Conservation (phyloP, 2,797 vertebrate genomes). For the Podarcis siculus region DNA sequence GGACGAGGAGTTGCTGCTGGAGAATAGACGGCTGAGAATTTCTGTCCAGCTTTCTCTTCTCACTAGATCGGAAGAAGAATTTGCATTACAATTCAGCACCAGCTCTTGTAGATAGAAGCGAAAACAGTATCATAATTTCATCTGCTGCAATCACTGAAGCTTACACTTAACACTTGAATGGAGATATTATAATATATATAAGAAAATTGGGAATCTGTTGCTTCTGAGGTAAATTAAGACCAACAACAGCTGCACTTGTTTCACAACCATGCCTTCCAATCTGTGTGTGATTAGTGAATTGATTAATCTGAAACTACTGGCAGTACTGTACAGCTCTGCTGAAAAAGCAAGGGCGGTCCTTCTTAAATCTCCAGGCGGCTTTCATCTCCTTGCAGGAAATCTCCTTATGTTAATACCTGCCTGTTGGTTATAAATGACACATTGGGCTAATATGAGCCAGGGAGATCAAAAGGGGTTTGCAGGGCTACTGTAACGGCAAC, state of each 20-base stretch:
- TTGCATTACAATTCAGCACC: not conserved
- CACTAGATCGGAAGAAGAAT: not conserved
- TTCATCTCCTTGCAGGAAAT: constrained; percentile 2
- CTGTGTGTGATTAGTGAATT: constrained; percentile 12
- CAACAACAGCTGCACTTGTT: not conserved
- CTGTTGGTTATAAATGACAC: not conserved
- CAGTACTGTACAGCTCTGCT: not conserved
- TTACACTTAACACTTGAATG: not conserved
- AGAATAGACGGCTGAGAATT: not conserved
- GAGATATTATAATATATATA: not conserved
- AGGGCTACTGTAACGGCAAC: not conserved
- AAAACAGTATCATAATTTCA: not conserved
- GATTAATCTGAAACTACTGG: constrained; percentile 17
- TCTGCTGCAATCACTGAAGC: not conserved
- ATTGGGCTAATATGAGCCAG: not conserved
- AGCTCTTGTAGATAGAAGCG: not conserved
- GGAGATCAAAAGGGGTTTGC: not conserved
- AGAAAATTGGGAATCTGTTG: not conserved
- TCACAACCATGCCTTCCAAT: not conserved
- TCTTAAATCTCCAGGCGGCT: not conserved
- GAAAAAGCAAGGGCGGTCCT: not conserved
- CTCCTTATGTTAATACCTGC: not conserved
- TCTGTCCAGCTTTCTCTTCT: not conserved
- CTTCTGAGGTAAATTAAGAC: not conserved
- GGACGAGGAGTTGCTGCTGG: not conserved